Evolutionary conservation across 2,888 invertebrate species (phyloP).

Genomic region (Chrysotoxum bicinctum): DNA sequence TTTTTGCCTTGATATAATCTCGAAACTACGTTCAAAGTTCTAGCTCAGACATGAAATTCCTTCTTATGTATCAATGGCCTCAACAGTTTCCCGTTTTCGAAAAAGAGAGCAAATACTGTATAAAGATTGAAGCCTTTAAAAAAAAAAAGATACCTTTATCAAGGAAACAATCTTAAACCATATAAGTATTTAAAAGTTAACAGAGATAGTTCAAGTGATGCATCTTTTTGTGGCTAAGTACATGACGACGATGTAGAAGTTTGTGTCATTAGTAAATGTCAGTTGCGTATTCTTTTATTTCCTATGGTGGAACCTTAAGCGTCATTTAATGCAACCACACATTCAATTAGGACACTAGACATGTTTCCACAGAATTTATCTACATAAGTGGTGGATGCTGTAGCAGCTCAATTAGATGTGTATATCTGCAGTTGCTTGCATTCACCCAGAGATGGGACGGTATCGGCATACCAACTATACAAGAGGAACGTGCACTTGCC

Average conservation of each 20-base stretch:
- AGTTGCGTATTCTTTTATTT: constrained; percentile 51
- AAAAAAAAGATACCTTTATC: constrained; percentile 14
- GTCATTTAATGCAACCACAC: constrained; percentile 60
- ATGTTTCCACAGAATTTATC: constrained; percentile 46
- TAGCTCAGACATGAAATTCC: no score
- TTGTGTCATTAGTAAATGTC: constrained; percentile 64
- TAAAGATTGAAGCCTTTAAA: neutral
- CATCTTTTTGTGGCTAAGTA: constrained; percentile 38
- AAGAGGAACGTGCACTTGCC: constrained; percentile 47
- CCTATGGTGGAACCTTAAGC: constrained; percentile 52
- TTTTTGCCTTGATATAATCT: no score
- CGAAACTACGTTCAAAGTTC: no score
- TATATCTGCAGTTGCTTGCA: constrained; percentile 48
- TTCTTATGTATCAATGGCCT: neutral
- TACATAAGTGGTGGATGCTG: constrained; percentile 37
- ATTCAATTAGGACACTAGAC: constrained; percentile 68
- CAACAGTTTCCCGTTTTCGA: neutral
- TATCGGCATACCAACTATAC: neutral
- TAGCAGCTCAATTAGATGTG: constrained; percentile 63
- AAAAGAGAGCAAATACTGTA: constrained; percentile 8
- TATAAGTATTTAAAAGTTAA: neutral
- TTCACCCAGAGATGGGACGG: neutral
- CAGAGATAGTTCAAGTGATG: constrained; percentile 12
- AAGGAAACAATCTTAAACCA: neutral
- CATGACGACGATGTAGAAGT: constrained; percentile 1